Conservation (phyloP, 2,888 invertebrate genomes). For the Melanargia galathea region DNA sequence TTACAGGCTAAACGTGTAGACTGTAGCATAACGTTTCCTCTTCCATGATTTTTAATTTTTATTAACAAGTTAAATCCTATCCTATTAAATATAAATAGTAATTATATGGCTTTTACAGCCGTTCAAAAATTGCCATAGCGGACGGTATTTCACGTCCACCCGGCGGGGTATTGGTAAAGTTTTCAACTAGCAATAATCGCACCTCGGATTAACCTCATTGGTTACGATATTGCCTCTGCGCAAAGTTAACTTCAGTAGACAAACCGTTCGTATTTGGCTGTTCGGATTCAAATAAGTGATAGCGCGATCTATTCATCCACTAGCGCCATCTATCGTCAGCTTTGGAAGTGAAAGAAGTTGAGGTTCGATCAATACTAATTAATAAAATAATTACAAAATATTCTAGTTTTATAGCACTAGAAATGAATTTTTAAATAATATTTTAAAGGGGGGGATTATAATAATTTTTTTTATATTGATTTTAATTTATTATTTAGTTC, state of each 20-base stretch:
- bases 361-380: background rate
- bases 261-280: background rate
- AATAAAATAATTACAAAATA: too few relatives aligned
- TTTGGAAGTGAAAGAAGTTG: background rate
- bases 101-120: conserved; percentile 79
- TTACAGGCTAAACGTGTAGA: too few relatives aligned
- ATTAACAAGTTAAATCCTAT: too few relatives aligned
- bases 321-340: conserved; percentile 16
- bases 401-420: too few relatives aligned
- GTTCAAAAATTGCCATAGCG: conserved; percentile 93
- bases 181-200: conserved; percentile 97
- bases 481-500: too few relatives aligned
- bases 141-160: conserved; percentile 93
- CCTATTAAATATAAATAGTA: too few relatives aligned
- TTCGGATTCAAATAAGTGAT: background rate
- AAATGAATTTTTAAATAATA: too few relatives aligned
- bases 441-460: too few relatives aligned
- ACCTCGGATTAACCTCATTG: conserved; percentile 92
- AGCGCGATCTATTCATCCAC: background rate
- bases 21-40: too few relatives aligned
- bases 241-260: conserved; percentile 83
- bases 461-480: too few relatives aligned
- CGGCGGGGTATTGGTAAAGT: conserved; percentile 96
- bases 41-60: too few relatives aligned
- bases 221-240: conserved; percentile 95